Percentiles rank a stretch among this genome's conserved stretches.
phyloP scores from a whole-genome alignment of 2,113 vertebrate species.

The Agapornis roseicollis region DNA sequence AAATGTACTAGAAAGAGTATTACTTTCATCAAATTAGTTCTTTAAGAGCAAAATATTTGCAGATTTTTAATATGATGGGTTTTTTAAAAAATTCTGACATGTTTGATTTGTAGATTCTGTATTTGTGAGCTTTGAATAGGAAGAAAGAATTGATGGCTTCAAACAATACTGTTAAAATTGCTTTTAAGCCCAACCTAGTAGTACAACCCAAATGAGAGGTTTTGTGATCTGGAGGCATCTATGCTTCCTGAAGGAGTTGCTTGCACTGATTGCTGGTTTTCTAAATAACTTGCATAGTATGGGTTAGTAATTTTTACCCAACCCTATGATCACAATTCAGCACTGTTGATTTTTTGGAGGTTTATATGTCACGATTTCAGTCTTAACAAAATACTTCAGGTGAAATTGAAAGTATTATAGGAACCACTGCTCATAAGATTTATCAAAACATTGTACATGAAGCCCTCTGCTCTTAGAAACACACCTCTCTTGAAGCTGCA shows the following conservation, averaged over 20 bases:
- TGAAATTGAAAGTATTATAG: neutral
- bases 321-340: neutral
- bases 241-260: neutral
- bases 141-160: neutral
- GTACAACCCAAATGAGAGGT: neutral
- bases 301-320: neutral
- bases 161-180: neutral
- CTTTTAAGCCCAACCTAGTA: neutral
- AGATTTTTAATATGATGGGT: neutral
- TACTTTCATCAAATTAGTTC: neutral
- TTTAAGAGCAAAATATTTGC: neutral
- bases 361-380: neutral
- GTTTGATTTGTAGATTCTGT: neutral
- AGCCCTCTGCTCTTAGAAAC: neutral
- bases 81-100: neutral
- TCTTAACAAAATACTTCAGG: neutral
- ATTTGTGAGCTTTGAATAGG: neutral
- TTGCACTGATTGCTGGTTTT: neutral
- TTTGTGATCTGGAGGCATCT: neutral
- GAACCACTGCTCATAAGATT: neutral
- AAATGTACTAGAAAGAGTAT: neutral
- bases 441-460: neutral
- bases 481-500: neutral
- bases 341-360: neutral
- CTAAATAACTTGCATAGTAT: neutral